A percentile compares a stretch with the other conserved stretches of the same genome.
phyloP scores from a whole-genome alignment of 2,888 invertebrate species.

The Drosophila cognata region DNA sequence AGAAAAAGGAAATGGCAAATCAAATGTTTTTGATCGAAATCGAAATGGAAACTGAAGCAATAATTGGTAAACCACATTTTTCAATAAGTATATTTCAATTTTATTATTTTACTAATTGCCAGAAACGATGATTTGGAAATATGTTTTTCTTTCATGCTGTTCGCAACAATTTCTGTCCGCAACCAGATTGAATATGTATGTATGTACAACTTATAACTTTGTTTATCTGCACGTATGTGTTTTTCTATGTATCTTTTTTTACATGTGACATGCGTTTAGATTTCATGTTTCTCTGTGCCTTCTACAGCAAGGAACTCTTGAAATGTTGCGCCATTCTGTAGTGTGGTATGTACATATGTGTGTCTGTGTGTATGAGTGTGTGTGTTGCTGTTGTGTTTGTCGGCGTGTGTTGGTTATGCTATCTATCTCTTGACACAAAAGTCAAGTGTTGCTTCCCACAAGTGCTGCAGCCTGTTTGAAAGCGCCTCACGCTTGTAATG shows the following conservation, averaged over 20 bases:
- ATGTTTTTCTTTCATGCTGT: not conserved
- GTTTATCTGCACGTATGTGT: not conserved
- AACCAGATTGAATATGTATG: not conserved
- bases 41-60: not conserved
- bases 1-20: not conserved
- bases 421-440: constrained; percentile 73
- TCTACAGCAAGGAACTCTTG: constrained; percentile 40
- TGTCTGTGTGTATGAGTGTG: constrained; percentile 16
- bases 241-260: not conserved
- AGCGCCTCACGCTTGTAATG: constrained; percentile 35
- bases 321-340: constrained; percentile 43
- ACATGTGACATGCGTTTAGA: constrained; percentile 31
- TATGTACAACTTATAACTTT: not conserved
- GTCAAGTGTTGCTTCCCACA: constrained; percentile 75
- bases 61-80: not conserved
- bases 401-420: constrained; percentile 20
- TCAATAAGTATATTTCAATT: not conserved
- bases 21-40: not conserved
- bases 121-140: not conserved
- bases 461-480: constrained; percentile 62
- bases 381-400: constrained; percentile 19
- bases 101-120: not conserved
- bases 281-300: constrained; percentile 41
- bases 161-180: not conserved
- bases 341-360: constrained; percentile 21